Conservation (phyloP, 2,888 invertebrate genomes). For the Ceriagrion tenellum region DNA sequence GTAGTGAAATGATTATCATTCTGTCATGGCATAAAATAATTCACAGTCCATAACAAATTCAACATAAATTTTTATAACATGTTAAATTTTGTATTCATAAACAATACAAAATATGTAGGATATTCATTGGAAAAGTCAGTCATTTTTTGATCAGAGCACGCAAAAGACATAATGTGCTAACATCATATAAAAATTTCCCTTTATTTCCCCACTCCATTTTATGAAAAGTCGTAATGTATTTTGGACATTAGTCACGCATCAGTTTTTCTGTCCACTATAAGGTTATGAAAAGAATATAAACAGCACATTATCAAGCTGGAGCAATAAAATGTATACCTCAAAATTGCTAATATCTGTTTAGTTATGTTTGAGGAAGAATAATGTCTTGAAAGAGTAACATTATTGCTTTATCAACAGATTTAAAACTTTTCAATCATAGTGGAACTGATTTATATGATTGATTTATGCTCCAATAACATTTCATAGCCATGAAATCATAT, state of each 20-base stretch:
- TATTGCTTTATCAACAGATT: not conserved
- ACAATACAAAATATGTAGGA: constrained; percentile 62
- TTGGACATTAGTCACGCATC: not conserved
- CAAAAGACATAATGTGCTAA: constrained; percentile 61
- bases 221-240: constrained; percentile 37
- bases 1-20: constrained; percentile 42
- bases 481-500: not conserved
- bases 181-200: constrained; percentile 54
- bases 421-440: not conserved
- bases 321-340: not conserved
- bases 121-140: constrained; percentile 59
- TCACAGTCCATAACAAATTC: constrained; percentile 35
- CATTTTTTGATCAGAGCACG: constrained; percentile 37
- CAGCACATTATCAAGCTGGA: not conserved
- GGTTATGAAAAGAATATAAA: not conserved
- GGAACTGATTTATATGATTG: not conserved
- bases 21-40: constrained; percentile 40
- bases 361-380: not conserved
- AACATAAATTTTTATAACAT: constrained; percentile 47
- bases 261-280: not conserved
- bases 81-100: constrained; percentile 41
- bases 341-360: not conserved
- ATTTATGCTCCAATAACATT: not conserved
- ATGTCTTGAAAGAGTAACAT: not conserved
- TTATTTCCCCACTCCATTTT: constrained; percentile 37